phyloP scores from a whole-genome alignment of 2,797 vertebrate species.

The Fundulus diaphanus region DNA sequence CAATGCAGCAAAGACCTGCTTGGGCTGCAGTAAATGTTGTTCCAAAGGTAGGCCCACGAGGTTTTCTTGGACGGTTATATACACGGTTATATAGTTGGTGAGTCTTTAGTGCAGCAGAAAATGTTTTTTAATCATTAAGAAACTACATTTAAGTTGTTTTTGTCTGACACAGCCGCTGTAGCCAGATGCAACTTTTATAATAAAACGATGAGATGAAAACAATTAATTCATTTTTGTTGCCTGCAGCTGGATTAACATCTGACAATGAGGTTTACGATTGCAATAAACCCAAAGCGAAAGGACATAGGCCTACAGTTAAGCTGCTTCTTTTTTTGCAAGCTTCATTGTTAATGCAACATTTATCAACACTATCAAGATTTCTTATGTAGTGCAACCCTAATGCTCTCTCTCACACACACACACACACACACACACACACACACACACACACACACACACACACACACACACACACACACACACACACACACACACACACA shows the following conservation, averaged over 20 bases:
- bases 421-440: no score
- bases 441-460: no score
- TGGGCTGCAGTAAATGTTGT: neutral
- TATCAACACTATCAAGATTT: neutral
- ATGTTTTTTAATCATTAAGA: no score
- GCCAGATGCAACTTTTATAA: neutral
- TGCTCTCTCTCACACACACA: no score
- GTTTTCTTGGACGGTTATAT: no score
- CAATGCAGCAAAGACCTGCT: neutral
- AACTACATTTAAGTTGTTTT: no score
- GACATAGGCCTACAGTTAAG: neutral
- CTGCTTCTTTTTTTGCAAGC: slow-evolving; percentile 3
- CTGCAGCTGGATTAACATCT: neutral
- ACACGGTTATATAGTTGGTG: no score
- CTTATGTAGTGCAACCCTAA: no score
- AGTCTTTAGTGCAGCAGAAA: no score
- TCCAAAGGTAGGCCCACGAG: no score
- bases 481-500: no score
- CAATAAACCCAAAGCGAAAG: neutral
- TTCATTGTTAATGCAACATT: slow-evolving; percentile 2
- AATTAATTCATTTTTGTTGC: neutral
- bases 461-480: no score
- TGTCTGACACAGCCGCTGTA: neutral
- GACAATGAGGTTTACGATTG: neutral
- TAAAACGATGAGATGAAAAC: neutral